Evolutionary conservation across 2,113 vertebrate species (phyloP), one percentile per base, ranked within the genome.

Genomic region (Dryoscopus gambensis): DNA sequence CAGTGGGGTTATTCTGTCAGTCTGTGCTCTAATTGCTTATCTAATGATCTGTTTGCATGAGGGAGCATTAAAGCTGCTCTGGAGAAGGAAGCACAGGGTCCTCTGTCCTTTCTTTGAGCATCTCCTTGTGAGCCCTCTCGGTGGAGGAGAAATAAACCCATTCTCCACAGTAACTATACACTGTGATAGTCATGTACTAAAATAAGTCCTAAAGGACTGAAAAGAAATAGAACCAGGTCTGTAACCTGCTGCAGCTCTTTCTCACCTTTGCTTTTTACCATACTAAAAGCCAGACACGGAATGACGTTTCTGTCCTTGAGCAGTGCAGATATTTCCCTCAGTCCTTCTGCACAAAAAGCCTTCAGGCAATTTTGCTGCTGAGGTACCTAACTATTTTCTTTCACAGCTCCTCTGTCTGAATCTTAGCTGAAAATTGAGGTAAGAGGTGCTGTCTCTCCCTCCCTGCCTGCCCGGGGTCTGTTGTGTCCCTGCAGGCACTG

Each of bases 11-110:
- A 20, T 30, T 85, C 33, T 83, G 55, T 15, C 31, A 30, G n/a
- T 75, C 50, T 69, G 0, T 68, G 67, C 53, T 84, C 30, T 70
- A 84, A 73, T 39, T 84, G 47, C 52, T 78, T 50, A 27, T 50
- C 50, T 82, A 88, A 87, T n/a, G 64, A 74, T 30, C 67, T 90
- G 31, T 87, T 95, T 60, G 77, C 60, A 76, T 64, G 31, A 63
- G 50, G 79, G 35, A 44, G 28, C 69, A 39, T 13, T 49, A 47
- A 53, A 87, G 57, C 50, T 71, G n/a, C 81, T 68, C 62, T 67
- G 67, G 62, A 90, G 65, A 24, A 92, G 91, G 84, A 89, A 87
- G 39, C 46, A 69, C 24, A 12, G 33, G n/a, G 31, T 19, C 78
- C 67, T 84, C 64, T 84, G 37, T 63, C 65, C 40, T 92, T 80